Evolutionary conservation across 2,797 vertebrate species (phyloP), one percentile per base, ranked within the genome.

Genomic region (Protosalanx chinensis): DNA sequence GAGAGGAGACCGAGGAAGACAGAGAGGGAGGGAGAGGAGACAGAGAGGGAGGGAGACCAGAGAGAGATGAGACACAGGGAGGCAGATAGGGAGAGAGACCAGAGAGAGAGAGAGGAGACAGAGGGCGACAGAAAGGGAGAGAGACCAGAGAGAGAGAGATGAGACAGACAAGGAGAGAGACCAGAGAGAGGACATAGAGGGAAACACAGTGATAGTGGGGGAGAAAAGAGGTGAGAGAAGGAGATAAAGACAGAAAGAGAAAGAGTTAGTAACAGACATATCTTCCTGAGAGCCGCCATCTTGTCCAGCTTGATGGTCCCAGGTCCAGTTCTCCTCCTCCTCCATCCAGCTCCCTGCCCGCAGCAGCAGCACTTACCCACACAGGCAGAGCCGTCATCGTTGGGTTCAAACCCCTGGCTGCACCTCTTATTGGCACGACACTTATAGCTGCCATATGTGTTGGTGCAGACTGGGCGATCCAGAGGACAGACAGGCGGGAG

Each of bases 401-500:
- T 98, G 86, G 96, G 96, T 90, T 97, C 95, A 0, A 94, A 98
- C 77, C 97, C 98, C 79, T 95, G 94, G 88, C 85, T 92, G 83
- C 98, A 98, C 87, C 93, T 94, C 86, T 91, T 96, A 89, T 96
- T 97, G 85, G 93, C 93, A 27, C 96, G 94, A 75, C 97, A 98
- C 90, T 96, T 96, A 88, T 94, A 96, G 82, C 95, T 94, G 60
- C 97, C 97, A 0, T 97, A 98, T 60, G 95, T 98, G 89, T 98
- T 98, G 85, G 95, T 90, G 80, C 97, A 98, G 76, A 95, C 7
- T 0, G 97, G 96, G 67, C 95, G 96, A 79, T 97, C 96, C 68
- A 92, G 89, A 76, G 97, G 95, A 71, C 98, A 99, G 75, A 95
- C 90, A 0, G 95, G 94, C 1, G 97, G 98, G 77, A 97, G 97